Percentiles rank a stretch among this genome's conserved stretches.
phyloP scores from a whole-genome alignment of 2,797 vertebrate genomes.

The Poecilia gillii region DNA sequence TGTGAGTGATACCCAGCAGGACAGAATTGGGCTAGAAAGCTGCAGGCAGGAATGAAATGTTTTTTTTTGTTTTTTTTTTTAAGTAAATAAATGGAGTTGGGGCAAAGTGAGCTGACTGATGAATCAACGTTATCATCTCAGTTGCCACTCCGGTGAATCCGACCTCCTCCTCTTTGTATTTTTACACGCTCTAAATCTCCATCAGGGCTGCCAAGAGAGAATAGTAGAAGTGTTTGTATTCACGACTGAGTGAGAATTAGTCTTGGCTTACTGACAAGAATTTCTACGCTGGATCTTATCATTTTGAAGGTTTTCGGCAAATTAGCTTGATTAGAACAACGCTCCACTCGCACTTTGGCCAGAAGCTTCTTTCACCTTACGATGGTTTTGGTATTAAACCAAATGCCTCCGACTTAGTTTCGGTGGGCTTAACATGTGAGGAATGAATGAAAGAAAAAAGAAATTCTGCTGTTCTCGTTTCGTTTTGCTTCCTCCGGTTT shows the following conservation, averaged over 20 bases:
- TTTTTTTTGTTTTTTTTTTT: constrained; percentile 52
- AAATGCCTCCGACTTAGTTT: constrained; percentile 18
- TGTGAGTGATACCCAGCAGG: constrained; percentile 69
- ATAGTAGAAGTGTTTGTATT: constrained; percentile 63
- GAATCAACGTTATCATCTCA: constrained; percentile 59
- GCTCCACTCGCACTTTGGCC: constrained; percentile 73
- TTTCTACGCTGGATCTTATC: constrained; percentile 76
- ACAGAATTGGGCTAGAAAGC: constrained; percentile 63
- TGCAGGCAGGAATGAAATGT: constrained; percentile 28
- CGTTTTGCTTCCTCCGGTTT: constrained; percentile 37
- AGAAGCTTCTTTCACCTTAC: constrained; percentile 46
- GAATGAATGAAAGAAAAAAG: constrained; percentile 55
- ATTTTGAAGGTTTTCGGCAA: constrained; percentile 72
- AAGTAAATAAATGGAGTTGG: constrained; percentile 58
- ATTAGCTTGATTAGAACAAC: constrained; percentile 81
- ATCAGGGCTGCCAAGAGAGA: constrained; percentile 13
- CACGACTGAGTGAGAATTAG: constrained; percentile 69
- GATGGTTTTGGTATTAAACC: constrained; percentile 35
- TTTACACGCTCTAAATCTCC: constrained; percentile 35
- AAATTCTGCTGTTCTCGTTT: constrained; percentile 62
- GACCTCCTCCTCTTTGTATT: constrained; percentile 17
- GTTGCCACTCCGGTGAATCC: constrained; percentile 56
- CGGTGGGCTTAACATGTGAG: constrained; percentile 63
- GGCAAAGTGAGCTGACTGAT: constrained; percentile 46
- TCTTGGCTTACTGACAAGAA: constrained; percentile 70